Base-by-base conservation (phyloP, 2,113 vertebrate genomes). In the Shinisaurus crocodilurus region DNA sequence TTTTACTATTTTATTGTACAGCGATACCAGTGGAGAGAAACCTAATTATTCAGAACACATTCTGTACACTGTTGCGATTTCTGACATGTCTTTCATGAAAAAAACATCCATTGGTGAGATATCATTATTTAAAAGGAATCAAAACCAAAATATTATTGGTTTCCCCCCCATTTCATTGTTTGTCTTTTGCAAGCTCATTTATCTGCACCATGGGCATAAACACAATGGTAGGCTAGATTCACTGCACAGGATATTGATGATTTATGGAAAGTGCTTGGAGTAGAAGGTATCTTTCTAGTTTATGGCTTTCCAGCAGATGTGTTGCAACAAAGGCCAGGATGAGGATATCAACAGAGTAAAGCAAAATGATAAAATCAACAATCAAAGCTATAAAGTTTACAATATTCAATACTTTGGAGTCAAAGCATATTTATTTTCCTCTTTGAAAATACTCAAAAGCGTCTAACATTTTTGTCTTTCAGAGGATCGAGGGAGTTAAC, bases 41-140 rank as follows among this genome's bases (percentile, higher is more conserved):
- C 37, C 37, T 43, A 45, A 67, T 43, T 84, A 67, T 84, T 79
- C 79, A 77, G 57, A 3, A 63, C 23, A 15, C 3, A 1, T 18
- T 76, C 76, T 81, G 7, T 0, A 10, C 90, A 40, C 43, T 82
- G 32, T 77, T 76, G 48, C 84, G 82, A 8, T 85, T 65, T 16
- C 65, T 90, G 88, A 87, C 37, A 94, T 85, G 90, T 27, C 82
- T 95, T 90, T 95, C 94, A 96, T 85, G 95, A 94, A 83, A 94
- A 83, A n/a, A 18, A 50, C 87, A 81, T 65, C 70, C 86, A 63
- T 82, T 81, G 89, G 0, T 88, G 88, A 93, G 93, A 92, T 91
- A 32, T 50, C 0, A 0, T 23, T 32, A 88, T 82, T 87, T 48
- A 79, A 90, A 63, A 34, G 89, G 90, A 93, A 93, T 87, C 72